Evolutionary conservation across 2,888 invertebrate species (phyloP).

Genomic region (Dinocampus coccinellae): DNA sequence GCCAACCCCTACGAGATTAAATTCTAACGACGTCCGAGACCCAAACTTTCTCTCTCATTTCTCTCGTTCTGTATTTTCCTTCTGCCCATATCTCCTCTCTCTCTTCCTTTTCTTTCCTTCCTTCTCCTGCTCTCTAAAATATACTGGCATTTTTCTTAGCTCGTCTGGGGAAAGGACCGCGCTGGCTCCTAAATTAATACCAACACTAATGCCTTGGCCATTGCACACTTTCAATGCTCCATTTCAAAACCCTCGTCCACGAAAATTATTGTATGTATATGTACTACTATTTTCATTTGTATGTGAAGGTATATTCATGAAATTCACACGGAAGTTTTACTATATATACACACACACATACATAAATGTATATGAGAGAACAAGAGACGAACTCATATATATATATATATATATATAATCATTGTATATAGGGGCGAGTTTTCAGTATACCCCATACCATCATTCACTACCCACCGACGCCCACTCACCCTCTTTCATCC

Average conservation of each 20-base stretch:
- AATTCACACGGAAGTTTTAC: conserved; percentile 21
- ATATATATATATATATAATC: too few species aligned
- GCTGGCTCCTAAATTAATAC: conserved; percentile 65
- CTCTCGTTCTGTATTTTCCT: conserved; percentile 6
- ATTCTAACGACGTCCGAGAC: conserved; percentile 59
- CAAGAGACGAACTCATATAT: conserved; percentile 36
- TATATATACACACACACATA: conserved; percentile 31
- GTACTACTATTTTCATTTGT: neutral
- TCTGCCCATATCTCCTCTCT: too few species aligned
- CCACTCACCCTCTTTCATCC: conserved; percentile 36
- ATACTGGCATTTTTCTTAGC: conserved; percentile 66
- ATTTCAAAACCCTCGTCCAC: conserved; percentile 17
- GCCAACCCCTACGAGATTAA: conserved; percentile 60
- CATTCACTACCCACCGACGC: conserved; percentile 36
- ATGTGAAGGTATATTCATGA: neutral
- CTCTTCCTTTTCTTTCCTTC: neutral
- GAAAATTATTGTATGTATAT: conserved; percentile 33
- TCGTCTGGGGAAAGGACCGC: conserved; percentile 51
- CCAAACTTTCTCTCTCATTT: conserved; percentile 27
- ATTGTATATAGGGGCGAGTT: conserved; percentile 38
- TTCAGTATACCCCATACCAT: conserved; percentile 38
- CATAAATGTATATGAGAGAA: conserved; percentile 17
- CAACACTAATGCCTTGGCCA: conserved; percentile 45
- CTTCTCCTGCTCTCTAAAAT: conserved; percentile 7
- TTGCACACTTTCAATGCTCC: conserved; percentile 23